Conservation (phyloP, 1,140 invertebrate species). For the Pygmarrhopalites habei region DNA sequence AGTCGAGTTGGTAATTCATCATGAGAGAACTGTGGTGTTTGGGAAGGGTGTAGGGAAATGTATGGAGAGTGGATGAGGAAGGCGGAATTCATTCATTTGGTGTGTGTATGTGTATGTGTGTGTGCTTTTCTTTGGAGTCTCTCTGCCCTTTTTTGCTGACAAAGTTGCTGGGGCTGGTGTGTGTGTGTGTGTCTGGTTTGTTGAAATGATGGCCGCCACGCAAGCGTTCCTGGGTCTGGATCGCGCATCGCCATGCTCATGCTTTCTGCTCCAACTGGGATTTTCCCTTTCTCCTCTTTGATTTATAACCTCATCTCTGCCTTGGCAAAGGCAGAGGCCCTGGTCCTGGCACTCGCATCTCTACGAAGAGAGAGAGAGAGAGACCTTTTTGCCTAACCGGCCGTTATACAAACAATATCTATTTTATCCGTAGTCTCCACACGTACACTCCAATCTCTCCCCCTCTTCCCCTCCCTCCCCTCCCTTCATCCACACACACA, state of each 20-base stretch:
- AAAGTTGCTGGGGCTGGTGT: neutral
- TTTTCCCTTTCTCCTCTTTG: slow-evolving; percentile 24
- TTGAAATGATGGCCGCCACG: slow-evolving; percentile 37
- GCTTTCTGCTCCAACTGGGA: slow-evolving; percentile 25
- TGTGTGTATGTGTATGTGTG: slow-evolving; percentile 3
- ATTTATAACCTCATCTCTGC: slow-evolving; percentile 20
- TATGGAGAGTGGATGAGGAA: too few relatives aligned
- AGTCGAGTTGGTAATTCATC: too few relatives aligned
- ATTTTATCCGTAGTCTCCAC: slow-evolving; percentile 1
- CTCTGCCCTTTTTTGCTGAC: too few relatives aligned
- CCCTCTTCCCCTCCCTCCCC: too few relatives aligned
- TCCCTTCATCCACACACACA: too few relatives aligned
- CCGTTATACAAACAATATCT: slow-evolving; percentile 11
- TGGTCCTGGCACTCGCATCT: neutral
- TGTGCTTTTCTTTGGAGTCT: neutral
- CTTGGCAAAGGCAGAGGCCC: neutral
- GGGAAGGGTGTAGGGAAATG: too few relatives aligned
- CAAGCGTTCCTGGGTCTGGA: slow-evolving; percentile 22
- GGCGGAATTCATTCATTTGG: too few relatives aligned
- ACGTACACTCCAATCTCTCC: slow-evolving; percentile 14
- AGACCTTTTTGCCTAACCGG: neutral
- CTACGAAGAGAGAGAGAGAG: too few relatives aligned
- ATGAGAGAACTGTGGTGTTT: too few relatives aligned
- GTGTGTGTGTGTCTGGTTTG: neutral
- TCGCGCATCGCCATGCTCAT: slow-evolving; percentile 19